Conservation (phyloP, 1,140 invertebrate species). For the Drosophila pandora region DNA sequence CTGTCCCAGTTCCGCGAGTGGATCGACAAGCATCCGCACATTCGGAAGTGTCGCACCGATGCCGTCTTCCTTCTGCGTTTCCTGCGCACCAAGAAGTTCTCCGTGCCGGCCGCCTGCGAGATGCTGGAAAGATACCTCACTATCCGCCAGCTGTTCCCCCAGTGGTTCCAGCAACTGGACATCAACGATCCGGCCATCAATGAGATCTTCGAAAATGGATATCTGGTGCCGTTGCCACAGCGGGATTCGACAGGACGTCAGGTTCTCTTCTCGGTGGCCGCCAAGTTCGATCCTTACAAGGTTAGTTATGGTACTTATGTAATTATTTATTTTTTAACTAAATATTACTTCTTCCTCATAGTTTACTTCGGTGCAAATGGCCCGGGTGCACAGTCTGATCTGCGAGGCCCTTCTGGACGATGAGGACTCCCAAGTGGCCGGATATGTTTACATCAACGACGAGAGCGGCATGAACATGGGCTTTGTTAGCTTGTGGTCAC, state of each 20-base stretch:
- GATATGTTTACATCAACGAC: constrained; percentile 93
- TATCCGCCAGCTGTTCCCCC: constrained; percentile 91
- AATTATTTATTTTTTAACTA: neutral
- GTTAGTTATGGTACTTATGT: constrained; percentile 59
- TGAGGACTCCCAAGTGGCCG: constrained; percentile 90
- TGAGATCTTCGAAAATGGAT: constrained; percentile 92
- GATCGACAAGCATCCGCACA: constrained; percentile 90
- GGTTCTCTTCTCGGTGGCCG: constrained; percentile 90
- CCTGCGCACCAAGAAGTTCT: constrained; percentile 93
- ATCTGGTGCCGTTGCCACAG: constrained; percentile 90
- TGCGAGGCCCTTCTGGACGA: constrained; percentile 91
- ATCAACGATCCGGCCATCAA: constrained; percentile 88
- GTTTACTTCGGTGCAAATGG: constrained; percentile 90
- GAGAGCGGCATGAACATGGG: constrained; percentile 92
- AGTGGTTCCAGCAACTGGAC: constrained; percentile 93
- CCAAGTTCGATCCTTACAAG: constrained; percentile 90
- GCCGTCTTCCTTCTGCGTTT: constrained; percentile 92
- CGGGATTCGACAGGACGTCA: constrained; percentile 89
- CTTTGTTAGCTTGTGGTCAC: constrained; percentile 91
- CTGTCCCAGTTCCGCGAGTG: constrained; percentile 90
- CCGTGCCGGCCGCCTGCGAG: constrained; percentile 91
- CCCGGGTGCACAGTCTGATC: constrained; percentile 89
- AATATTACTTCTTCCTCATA: neutral
- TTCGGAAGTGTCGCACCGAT: constrained; percentile 91
- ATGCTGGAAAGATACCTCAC: constrained; percentile 94